A percentile compares a stretch with the other conserved stretches of the same genome.
Conservation (phyloP, 2,797 vertebrate genomes). For the Tangara arthus region DNA sequence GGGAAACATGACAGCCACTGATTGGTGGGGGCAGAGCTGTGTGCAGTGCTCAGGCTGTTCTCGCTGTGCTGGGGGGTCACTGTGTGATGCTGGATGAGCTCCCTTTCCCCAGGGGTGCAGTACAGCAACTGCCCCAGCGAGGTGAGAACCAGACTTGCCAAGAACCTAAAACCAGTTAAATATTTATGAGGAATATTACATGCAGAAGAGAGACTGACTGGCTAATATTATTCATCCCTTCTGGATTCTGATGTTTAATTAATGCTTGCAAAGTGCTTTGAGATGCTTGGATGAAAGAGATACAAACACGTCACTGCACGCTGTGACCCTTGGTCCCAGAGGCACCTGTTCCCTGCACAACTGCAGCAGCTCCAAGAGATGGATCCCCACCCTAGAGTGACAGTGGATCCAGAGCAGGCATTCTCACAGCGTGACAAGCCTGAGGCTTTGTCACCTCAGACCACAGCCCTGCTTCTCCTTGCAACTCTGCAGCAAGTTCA, state of each 20-base stretch:
- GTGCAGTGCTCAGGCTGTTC: neutral
- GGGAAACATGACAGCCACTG: neutral
- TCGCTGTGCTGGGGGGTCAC: fast-evolving
- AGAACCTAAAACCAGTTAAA: neutral
- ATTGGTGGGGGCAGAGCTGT: fast-evolving
- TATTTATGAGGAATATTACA: conserved; percentile 28
- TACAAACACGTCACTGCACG: neutral
- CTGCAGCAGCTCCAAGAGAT: neutral
- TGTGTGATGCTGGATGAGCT: neutral
- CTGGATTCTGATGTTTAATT: conserved; percentile 49
- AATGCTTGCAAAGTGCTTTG: conserved; percentile 46
- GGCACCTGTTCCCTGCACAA: neutral
- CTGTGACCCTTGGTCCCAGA: neutral
- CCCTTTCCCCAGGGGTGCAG: neutral
- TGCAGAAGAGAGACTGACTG: neutral
- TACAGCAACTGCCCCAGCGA: neutral
- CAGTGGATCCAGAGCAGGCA: neutral
- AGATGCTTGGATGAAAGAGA: conserved; percentile 39
- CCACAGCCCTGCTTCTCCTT: neutral
- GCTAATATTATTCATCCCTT: conserved; percentile 40
- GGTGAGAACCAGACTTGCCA: neutral
- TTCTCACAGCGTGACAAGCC: neutral
- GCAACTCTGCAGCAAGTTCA: neutral
- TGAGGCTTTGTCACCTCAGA: neutral
- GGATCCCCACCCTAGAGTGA: neutral